Evolutionary conservation across 2,888 invertebrate genomes (phyloP), one percentile per base, ranked within the genome.

Genomic region (Euplagia quadripunctaria): DNA sequence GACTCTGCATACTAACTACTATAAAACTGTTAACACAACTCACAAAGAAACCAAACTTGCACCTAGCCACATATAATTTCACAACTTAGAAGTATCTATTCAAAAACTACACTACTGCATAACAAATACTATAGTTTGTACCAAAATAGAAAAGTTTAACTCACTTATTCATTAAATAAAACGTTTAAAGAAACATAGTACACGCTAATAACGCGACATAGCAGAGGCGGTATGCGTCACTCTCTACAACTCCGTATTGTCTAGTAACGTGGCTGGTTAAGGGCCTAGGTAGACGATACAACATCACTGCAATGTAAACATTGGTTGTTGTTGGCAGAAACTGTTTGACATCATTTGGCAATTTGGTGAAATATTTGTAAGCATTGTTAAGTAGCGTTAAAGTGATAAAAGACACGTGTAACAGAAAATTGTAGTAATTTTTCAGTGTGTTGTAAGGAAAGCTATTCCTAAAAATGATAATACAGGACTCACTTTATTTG

Each of bases 241-340:
- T 68, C 65, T 69, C 64, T 76, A 73, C 78, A 79, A 75, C 74
- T 77, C 76, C 70, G 75, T 73, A 74, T 83, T 81, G 82, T 83
- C 80, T 82, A 63, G 71, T 51, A 68, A 61, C 73, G 77, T 58
- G 77, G 11, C 55, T 52, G 75, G 6, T 61, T 73, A 75, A 81
- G 79, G 63, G 74, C 68, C 43, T 16, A 9, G 31, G 64, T 43
- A 65, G 55, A 73, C 72, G 72, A 64, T 49, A 69, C 64, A 55
- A 64, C 68, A 64, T 42, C 14, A 14, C 6, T n/a, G 61, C 63
- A 42, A 42, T 46, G 17, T 41, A n/a, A 49, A 41, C 49, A 17
- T 9, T 1, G 3, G 17, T 4, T 66, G 31, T 66, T 66, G 9
- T 51, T 51, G 49, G 49, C 31, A 8, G 49, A 51, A 49, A 66